phyloP scores from a whole-genome alignment of 1,140 invertebrate genomes.

The Euura lappo region DNA sequence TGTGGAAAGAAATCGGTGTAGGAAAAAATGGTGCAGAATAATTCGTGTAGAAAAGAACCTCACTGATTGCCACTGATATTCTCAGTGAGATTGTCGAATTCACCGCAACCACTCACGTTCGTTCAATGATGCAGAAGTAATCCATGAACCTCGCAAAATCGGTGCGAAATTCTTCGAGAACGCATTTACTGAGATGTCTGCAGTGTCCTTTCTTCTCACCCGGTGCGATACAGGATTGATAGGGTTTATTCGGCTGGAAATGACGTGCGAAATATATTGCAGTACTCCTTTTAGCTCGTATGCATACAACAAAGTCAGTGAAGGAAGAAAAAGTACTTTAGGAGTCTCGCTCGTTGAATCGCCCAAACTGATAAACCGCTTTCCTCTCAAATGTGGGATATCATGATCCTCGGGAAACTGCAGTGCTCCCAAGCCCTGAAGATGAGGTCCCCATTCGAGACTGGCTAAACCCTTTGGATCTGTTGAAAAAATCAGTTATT shows the following conservation, averaged over 20 bases:
- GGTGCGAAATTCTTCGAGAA: conserved; percentile 64
- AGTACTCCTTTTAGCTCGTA: no score
- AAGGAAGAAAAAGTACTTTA: no score
- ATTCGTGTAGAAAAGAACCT: no score
- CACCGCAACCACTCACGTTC: conserved; percentile 58
- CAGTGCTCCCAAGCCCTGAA: conserved; percentile 7
- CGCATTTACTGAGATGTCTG: conserved; percentile 68
- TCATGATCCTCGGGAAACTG: not conserved
- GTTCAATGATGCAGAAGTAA: conserved; percentile 71
- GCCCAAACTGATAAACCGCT: conserved; percentile 11
- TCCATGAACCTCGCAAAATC: conserved; percentile 66
- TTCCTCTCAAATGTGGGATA: conserved; percentile 2
- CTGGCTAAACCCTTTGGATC: conserved; percentile 13
- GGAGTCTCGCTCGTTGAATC: not conserved
- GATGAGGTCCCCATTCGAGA: conserved; percentile 20
- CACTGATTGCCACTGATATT: no score
- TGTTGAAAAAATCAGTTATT: not conserved
- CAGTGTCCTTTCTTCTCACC: conserved; percentile 68
- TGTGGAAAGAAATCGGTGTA: no score
- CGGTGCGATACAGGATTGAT: conserved; percentile 68
- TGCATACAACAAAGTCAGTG: no score
- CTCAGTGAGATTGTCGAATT: not conserved
- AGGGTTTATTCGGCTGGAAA: conserved; percentile 53
- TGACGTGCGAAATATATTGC: not conserved
- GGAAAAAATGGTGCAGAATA: no score